Evolutionary conservation across 1,140 invertebrate genomes (phyloP).

Genomic region (Pygmarrhopalites habei): DNA sequence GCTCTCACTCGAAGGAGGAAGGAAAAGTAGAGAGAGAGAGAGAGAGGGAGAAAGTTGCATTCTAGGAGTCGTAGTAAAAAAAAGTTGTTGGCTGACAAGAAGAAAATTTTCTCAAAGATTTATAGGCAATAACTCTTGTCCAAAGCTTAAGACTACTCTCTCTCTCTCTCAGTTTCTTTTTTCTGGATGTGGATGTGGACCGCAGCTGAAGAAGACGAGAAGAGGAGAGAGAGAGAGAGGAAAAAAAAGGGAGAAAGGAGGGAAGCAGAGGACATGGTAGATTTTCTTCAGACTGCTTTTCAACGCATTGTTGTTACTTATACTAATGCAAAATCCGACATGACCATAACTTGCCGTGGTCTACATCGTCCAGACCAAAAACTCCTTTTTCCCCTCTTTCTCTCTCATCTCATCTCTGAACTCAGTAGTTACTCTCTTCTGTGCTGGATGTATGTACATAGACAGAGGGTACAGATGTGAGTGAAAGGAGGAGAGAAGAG

Average conservation of each 20-base stretch:
- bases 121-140: slow-evolving; percentile 32
- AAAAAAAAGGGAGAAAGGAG: background rate
- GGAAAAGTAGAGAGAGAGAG: slow-evolving; percentile 3
- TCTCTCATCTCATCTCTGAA: too few relatives aligned
- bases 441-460: too few relatives aligned
- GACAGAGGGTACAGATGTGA: too few relatives aligned
- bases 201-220: background rate
- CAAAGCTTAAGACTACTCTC: slow-evolving; percentile 13
- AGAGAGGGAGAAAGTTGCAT: slow-evolving; percentile 5
- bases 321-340: too few relatives aligned
- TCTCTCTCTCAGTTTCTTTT: background rate
- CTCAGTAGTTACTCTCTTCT: too few relatives aligned
- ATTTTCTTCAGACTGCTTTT: too few relatives aligned
- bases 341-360: too few relatives aligned
- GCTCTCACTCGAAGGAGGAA: background rate
- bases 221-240: background rate
- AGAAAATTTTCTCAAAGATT: slow-evolving; percentile 32
- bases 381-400: too few relatives aligned
- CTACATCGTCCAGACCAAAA: too few relatives aligned
- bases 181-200: background rate
- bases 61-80: slow-evolving; percentile 6
- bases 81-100: slow-evolving; percentile 26
- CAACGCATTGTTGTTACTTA: too few relatives aligned
- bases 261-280: background rate
- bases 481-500: too few relatives aligned